Conservation (phyloP, 2,888 invertebrate species). For the Carpatolechia fugitivella region DNA sequence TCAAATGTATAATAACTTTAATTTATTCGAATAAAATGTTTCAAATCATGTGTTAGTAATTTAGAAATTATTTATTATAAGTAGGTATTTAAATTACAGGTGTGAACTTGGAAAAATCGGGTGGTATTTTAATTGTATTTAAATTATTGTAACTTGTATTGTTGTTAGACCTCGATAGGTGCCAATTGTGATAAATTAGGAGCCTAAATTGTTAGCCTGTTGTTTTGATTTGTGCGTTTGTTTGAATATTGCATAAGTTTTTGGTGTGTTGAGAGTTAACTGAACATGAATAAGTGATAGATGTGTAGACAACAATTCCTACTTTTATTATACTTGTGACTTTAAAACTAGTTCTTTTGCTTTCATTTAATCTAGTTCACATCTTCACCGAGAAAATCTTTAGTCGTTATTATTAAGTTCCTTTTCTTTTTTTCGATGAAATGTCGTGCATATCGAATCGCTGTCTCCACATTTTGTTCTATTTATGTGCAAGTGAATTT, state of each 20-base stretch:
- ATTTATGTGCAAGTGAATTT: conserved; percentile 33
- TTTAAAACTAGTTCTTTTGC: no score
- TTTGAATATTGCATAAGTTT: conserved; percentile 8
- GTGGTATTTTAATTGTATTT: conserved; percentile 18
- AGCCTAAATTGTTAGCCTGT: conserved; percentile 64
- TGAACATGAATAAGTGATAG: neutral
- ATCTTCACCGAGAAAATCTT: no score
- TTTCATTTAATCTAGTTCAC: no score
- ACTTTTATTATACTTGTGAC: no score
- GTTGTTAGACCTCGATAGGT: conserved; percentile 67
- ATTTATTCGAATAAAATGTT: neutral
- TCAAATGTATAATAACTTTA: neutral
- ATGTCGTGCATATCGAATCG: neutral
- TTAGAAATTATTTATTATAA: neutral
- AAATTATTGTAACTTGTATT: conserved; percentile 44
- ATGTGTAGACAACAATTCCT: neutral
- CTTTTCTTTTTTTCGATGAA: no score
- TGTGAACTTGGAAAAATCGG: conserved; percentile 2
- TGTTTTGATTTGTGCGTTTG: conserved; percentile 38
- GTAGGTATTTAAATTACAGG: neutral
- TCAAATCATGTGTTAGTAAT: conserved; percentile 2
- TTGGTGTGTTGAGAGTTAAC: neutral
- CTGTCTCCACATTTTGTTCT: neutral
- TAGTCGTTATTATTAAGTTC: no score
- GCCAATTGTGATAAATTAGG: conserved; percentile 77